Conservation (phyloP, 2,888 invertebrate genomes). For the Epinotia demarniana region DNA sequence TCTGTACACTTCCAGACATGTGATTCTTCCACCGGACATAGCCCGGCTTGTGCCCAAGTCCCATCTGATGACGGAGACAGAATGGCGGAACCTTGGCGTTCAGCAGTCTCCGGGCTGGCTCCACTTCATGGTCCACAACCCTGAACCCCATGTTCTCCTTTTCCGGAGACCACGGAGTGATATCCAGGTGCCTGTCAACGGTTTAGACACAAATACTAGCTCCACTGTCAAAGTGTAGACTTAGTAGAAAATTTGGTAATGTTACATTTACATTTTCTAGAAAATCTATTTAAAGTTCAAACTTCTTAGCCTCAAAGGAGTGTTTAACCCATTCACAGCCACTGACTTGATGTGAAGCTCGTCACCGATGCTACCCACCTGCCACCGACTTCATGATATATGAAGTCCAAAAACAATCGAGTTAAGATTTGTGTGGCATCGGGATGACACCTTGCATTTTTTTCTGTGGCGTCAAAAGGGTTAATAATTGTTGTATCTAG, state of each 20-base stretch:
- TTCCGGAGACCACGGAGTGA: constrained; percentile 87
- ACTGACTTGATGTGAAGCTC: too few relatives aligned
- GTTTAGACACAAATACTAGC: constrained; percentile 65
- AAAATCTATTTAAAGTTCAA: not conserved
- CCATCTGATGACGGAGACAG: constrained; percentile 96
- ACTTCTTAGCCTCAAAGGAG: not conserved
- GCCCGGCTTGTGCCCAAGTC: constrained; percentile 94
- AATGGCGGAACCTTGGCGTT: constrained; percentile 97
- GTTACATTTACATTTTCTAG: constrained; percentile 9
- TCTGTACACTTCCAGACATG: constrained; percentile 88
- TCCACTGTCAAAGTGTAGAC: constrained; percentile 64
- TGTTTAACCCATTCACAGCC: not conserved
- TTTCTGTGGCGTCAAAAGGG: too few relatives aligned
- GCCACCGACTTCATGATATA: too few relatives aligned
- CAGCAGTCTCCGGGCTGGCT: constrained; percentile 95
- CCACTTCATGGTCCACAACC: constrained; percentile 96
- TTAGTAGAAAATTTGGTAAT: constrained; percentile 44
- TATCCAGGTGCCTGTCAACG: constrained; percentile 63
- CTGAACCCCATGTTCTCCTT: constrained; percentile 94
- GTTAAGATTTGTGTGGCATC: too few relatives aligned
- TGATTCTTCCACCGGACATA: constrained; percentile 93
- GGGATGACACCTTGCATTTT: too few relatives aligned
- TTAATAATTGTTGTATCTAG: not conserved
- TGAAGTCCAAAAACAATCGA: too few relatives aligned
- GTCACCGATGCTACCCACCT: too few relatives aligned